Evolutionary conservation across 2,113 vertebrate genomes (phyloP).

Genomic region (Tragulus kanchil): DNA sequence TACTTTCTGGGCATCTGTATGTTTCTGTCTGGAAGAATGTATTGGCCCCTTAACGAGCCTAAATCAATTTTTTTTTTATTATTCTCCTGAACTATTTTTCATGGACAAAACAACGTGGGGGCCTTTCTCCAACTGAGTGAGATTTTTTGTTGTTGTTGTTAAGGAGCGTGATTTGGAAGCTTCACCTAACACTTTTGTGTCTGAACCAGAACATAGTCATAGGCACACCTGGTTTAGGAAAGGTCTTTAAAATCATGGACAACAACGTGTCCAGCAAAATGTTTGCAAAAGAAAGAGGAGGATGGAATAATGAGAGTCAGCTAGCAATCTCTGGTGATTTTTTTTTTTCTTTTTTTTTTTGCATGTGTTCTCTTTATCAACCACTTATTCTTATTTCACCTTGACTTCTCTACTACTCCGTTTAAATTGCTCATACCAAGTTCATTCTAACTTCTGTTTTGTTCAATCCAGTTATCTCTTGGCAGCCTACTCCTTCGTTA

Average conservation of each 20-base stretch:
- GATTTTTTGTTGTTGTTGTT: background rate
- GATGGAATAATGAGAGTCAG: background rate
- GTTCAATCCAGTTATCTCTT: background rate
- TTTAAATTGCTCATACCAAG: background rate
- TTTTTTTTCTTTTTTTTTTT: background rate
- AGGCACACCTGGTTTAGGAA: background rate
- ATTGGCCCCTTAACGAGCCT: background rate
- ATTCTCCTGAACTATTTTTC: background rate
- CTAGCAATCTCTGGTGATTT: background rate
- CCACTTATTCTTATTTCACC: background rate
- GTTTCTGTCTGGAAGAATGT: conserved; percentile 1
- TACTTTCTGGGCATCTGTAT: background rate
- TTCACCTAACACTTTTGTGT: background rate
- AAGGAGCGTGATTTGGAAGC: background rate
- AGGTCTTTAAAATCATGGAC: background rate
- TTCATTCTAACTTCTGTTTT: background rate
- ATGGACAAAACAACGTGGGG: too few relatives aligned
- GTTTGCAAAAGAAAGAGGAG: background rate
- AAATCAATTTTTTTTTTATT: background rate
- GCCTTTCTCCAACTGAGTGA: background rate
- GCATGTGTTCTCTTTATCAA: background rate
- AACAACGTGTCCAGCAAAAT: background rate
- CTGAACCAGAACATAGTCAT: background rate
- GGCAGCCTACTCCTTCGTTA: background rate
- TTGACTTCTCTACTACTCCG: background rate